Conservation (phyloP, 2,113 vertebrate species). For the Peromyscus maniculatus region DNA sequence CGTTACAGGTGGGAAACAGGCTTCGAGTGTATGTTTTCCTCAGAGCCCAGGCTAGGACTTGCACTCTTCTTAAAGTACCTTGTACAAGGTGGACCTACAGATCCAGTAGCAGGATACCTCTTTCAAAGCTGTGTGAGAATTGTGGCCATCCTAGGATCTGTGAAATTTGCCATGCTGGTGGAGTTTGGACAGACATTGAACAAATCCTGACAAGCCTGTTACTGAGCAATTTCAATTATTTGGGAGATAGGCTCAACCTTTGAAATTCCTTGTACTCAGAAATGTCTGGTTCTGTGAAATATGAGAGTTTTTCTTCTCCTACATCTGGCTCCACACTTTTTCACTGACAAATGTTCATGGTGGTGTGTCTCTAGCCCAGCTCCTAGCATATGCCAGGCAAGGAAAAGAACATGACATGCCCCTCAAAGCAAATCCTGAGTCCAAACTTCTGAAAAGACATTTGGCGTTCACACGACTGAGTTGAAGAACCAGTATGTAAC, state of each 20-base stretch:
- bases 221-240: conserved; percentile 54
- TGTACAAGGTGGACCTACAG: neutral
- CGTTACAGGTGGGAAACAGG: neutral
- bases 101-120: neutral
- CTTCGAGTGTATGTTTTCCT: neutral
- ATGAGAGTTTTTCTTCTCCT: conserved; percentile 26
- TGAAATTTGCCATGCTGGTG: neutral
- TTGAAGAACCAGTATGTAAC: neutral
- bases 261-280: conserved; percentile 48
- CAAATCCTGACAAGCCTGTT: conserved; percentile 14
- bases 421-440: neutral
- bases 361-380: neutral
- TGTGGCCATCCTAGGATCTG: neutral
- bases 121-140: conserved; percentile 33
- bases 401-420: neutral
- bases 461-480: neutral
- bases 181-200: neutral
- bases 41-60: neutral
- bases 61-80: neutral
- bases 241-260: neutral
- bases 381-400: neutral
- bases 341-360: neutral
- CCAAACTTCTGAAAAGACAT: conserved; percentile 38
- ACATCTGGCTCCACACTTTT: neutral
- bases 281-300: conserved; percentile 25